A percentile compares a stretch with the other conserved stretches of the same genome.
Conservation (phyloP, 53 echinoderm and acorn worm species). For the Astropecten irregularis region DNA sequence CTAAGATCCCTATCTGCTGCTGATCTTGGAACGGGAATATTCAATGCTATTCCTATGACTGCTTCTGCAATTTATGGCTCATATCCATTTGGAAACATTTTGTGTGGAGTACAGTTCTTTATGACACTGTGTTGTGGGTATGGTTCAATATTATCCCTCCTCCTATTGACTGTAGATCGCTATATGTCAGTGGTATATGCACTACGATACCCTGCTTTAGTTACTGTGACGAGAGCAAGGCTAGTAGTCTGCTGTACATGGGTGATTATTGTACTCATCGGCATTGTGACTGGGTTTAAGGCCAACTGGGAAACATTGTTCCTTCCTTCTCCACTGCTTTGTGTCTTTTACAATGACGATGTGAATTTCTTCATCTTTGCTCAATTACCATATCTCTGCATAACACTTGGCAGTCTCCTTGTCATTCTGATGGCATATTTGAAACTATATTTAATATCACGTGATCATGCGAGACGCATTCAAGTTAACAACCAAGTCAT, state of each 20-base stretch:
- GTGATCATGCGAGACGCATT: conserved; percentile 24
- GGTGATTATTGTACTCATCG: background rate
- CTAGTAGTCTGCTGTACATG: background rate
- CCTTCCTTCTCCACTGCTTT: background rate
- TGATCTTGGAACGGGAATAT: conserved; percentile 8
- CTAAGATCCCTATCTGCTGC: conserved; percentile 13
- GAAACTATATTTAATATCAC: conserved; percentile 7
- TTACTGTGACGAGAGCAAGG: conserved; percentile 10
- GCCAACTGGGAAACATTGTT: background rate
- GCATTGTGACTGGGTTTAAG: background rate
- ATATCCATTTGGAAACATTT: background rate
- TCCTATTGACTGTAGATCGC: conserved; percentile 22
- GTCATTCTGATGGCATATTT: conserved; percentile 17
- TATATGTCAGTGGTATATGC: conserved; percentile 30
- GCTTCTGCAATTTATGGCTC: background rate
- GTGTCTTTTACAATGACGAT: background rate
- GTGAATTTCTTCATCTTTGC: background rate
- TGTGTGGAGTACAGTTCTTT: conserved; percentile 17
- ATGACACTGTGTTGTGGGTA: background rate
- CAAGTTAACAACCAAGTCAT: background rate
- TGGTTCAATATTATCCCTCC: background rate
- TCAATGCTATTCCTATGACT: background rate
- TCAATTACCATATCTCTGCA: background rate
- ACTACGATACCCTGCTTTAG: conserved; percentile 1
- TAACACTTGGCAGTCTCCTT: background rate